phyloP scores from a whole-genome alignment of 2,888 invertebrate species.

The Dexiosoma caninum region DNA sequence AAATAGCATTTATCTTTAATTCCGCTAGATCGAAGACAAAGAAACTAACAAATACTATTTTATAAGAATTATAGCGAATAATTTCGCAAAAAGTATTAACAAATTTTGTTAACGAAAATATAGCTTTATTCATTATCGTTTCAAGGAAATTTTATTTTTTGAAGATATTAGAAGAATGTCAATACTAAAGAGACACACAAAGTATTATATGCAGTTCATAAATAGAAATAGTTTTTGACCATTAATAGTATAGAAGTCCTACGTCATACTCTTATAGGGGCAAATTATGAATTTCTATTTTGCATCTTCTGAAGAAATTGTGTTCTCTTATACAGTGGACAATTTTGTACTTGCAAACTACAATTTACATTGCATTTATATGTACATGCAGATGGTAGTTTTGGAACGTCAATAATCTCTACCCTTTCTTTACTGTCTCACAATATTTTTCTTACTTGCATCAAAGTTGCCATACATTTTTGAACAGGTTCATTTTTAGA shows the following conservation, averaged over 20 bases:
- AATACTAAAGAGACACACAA: not conserved
- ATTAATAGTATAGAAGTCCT: not conserved
- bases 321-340: no score
- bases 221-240: not conserved
- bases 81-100: not conserved
- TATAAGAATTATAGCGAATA: not conserved
- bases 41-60: slow-evolving; percentile 1
- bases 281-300: no score
- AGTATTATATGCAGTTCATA: not conserved
- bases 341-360: no score
- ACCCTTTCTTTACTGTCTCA: no score
- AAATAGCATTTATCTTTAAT: slow-evolving; percentile 51
- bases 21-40: slow-evolving; percentile 6
- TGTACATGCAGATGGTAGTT: no score
- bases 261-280: no score
- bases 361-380: no score
- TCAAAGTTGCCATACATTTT: no score
- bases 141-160: not conserved
- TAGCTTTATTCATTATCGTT: not conserved
- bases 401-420: no score
- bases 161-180: not conserved
- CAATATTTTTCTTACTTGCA: no score
- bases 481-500: no score
- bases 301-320: no score
- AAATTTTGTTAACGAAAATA: not conserved